Base-by-base conservation (phyloP, 2,888 invertebrate species). In the Lissonota sp. region DNA sequence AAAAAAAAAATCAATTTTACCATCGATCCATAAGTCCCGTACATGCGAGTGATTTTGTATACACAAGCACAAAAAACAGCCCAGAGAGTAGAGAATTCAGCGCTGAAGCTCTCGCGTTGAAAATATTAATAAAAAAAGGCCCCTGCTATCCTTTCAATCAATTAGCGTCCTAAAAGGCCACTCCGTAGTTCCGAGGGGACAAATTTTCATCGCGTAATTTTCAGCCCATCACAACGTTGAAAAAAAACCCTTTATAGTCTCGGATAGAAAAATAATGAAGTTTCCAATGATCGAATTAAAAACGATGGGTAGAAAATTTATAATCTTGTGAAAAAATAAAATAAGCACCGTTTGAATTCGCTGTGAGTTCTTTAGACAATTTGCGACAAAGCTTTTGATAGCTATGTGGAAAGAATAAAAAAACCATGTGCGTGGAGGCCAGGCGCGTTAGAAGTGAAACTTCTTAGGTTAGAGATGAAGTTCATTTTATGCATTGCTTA, bases 21-120 rank as follows among this genome's bases (percentile, higher is more conserved):
- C 80, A 83, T 82, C 76, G 76, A 76, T 80, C 82, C 53, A 57
- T 42, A 69, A 69, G n/a, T n/a, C n/a, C n/a, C n/a, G n/a, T n/a
- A n/a, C n/a, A n/a, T n/a, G n/a, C n/a, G n/a, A n/a, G n/a, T n/a
- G n/a, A 81, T 81, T 66, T 75, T 42, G 16, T 26, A 44, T 58
- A 14, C 12, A 49, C 49, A 49, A 49, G 49, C n/a, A 49, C 5
- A 49, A 49, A 4, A 5, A n/a, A 5, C n/a, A 4, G 49, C 49
- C 49, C 49, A 10, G 8, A 2, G 53, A 14, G 3, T 4, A 14
- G 14, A 5, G 14, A 53, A 53, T 6, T 53, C 1, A 53, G 12
- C 16, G n/a, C 51, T 6, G 4, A 51, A 12, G 1, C 14, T 53
- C 14, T 14, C 5, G 5, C 12, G 6, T 51, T 12, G 4, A 51